Evolutionary conservation across 2,797 vertebrate genomes (phyloP).

Genomic region (Megalops cyprinoides): DNA sequence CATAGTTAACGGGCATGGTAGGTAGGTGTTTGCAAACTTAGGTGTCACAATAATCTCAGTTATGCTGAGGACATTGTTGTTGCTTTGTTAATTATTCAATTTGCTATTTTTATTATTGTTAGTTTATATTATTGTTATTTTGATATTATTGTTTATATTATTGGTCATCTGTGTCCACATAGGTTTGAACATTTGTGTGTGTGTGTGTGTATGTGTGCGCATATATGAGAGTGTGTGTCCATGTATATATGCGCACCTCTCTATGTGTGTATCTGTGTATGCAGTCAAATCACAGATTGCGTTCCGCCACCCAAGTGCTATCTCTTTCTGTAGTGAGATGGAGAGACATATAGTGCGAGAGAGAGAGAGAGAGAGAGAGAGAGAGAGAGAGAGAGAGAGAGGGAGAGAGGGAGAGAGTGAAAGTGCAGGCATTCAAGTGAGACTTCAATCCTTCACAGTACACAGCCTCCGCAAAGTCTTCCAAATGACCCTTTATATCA

Average conservation of each 20-base stretch:
- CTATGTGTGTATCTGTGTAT: slow-evolving; percentile 38
- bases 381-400: slow-evolving; percentile 32
- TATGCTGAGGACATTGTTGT: slow-evolving; percentile 63
- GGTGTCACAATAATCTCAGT: no score
- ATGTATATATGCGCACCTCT: slow-evolving; percentile 33
- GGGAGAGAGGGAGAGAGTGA: slow-evolving; percentile 54
- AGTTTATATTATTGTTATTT: no score
- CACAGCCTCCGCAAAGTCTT: slow-evolving; percentile 77
- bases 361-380: slow-evolving; percentile 53
- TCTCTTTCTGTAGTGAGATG: slow-evolving; percentile 61
- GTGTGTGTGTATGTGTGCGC: slow-evolving; percentile 18
- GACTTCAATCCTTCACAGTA: slow-evolving; percentile 85
- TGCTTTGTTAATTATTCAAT: slow-evolving; percentile 28
- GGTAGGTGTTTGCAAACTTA: no score
- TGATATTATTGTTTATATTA: no score
- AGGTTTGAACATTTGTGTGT: slow-evolving; percentile 40
- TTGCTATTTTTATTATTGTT: no score
- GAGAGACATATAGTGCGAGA: neutral
- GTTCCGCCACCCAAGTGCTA: slow-evolving; percentile 66
- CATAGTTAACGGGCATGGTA: no score
- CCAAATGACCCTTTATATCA: slow-evolving; percentile 84
- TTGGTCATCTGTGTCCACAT: neutral
- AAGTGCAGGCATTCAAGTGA: slow-evolving; percentile 81
- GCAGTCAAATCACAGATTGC: slow-evolving; percentile 49
- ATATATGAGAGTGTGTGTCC: slow-evolving; percentile 39